Evolutionary conservation across 2,888 invertebrate genomes (phyloP), one percentile per base, ranked within the genome.

Genomic region (Tiliacea citrago): DNA sequence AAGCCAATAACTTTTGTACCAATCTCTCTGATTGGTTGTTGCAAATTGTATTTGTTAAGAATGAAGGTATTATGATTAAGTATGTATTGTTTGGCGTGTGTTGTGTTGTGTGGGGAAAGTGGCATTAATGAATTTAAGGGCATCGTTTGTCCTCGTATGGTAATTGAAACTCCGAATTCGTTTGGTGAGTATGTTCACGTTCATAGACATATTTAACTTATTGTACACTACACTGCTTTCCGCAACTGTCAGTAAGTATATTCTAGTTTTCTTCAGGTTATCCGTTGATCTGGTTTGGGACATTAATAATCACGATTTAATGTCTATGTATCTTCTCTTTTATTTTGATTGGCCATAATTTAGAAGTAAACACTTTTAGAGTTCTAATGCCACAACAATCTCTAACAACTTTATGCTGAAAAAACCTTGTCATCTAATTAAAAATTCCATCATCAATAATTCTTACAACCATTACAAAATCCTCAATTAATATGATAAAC

Each of bases 1-100:
- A 87, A 87, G 60, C 76, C 65, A 76, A 85, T 86, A 87, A 75
- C 79, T 75, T 69, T 67, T 49, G 39, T 58, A 81, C 60, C 83
- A 85, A 85, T 82, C 63, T 79, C 55, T 76, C 49, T 77, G 65
- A 82, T 73, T 75, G 68, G 42, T 69, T 81, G 63, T 86, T 85
- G 69, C 83, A 75, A 85, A 77, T 82, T 42, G 51, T 72, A 55
- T 74, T 74, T 21, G 67, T 82, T 60, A 58, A 51, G 61, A 77
- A 53, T 66, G 66, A 73, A 57, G 71, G 60, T 84, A 69, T 62
- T 63, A 68, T 35, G n/a, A 65, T 63, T 67, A 66, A 85, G 72
- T 73, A 66, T 75, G 24, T 79, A 67, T 78, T 74, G 51, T 74
- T 72, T 47, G 69, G 21, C 12, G 21, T 29, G 21, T 55, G 58